Conservation (phyloP, 1,140 invertebrate genomes). For the Saxidomus purpurata region DNA sequence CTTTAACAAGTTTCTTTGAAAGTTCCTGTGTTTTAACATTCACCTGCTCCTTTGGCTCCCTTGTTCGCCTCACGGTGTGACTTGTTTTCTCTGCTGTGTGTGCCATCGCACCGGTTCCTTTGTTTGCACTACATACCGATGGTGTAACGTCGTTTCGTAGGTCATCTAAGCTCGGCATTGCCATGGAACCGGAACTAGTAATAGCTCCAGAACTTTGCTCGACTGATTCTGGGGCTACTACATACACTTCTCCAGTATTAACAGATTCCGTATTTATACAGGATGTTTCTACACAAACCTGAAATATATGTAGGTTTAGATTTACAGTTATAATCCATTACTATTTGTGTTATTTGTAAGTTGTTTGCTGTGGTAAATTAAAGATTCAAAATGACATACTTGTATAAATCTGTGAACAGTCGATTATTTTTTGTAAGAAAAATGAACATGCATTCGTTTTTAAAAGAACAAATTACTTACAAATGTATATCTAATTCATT, state of each 20-base stretch:
- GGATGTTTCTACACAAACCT: constrained; percentile 47
- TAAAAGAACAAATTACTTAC: no score
- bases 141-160: not conserved
- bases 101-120: not conserved
- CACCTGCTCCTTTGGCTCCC: not conserved
- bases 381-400: no score
- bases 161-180: constrained; percentile 30
- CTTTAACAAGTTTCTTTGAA: constrained; percentile 68
- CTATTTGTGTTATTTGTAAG: no score
- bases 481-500: no score
- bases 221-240: not conserved
- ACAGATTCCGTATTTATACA: not conserved
- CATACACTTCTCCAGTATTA: not conserved
- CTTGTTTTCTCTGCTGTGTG: not conserved
- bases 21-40: constrained; percentile 57
- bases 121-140: not conserved
- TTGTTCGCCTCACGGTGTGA: not conserved
- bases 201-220: not conserved
- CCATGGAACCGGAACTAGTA: not conserved
- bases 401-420: no score
- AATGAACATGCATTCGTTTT: no score
- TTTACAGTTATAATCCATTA: no score
- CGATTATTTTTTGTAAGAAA: no score
- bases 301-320: not conserved
- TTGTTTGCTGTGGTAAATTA: no score